Conservation (phyloP, 1,140 invertebrate genomes). For the Piezodorus guildinii region DNA sequence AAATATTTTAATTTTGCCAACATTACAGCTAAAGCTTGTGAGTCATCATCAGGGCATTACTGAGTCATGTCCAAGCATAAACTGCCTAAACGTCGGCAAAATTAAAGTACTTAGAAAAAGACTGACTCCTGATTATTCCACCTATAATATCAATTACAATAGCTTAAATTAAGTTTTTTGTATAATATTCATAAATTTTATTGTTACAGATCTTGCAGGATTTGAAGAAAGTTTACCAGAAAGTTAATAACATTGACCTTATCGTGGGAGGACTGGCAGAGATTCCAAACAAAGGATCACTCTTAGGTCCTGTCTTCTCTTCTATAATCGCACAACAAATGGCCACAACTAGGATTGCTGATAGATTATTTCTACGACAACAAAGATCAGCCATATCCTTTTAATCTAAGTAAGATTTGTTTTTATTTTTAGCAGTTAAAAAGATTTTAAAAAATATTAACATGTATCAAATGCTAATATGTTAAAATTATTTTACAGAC, state of each 20-base stretch:
- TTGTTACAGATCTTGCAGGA: constrained; percentile 8
- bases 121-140: too few species aligned
- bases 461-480: neutral
- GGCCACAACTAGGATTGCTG: constrained; percentile 58
- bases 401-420: constrained; percentile 47
- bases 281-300: constrained; percentile 46
- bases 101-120: too few species aligned
- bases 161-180: too few species aligned
- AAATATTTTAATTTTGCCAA: too few species aligned
- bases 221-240: constrained; percentile 33
- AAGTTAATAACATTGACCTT: constrained; percentile 73
- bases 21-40: too few species aligned
- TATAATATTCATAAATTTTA: too few species aligned
- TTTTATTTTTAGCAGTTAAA: too few species aligned
- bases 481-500: constrained; percentile 40
- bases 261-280: constrained; percentile 78
- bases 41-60: too few species aligned
- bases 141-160: too few species aligned
- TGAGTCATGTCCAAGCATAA: too few species aligned
- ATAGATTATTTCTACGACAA: constrained; percentile 82
- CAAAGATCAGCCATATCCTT: constrained; percentile 47
- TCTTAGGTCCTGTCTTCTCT: constrained; percentile 74
- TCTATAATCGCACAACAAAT: constrained; percentile 84
- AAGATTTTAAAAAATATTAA: neutral
- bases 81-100: too few species aligned